phyloP scores from a whole-genome alignment of 2,888 invertebrate species.

The Eledone cirrhosa region DNA sequence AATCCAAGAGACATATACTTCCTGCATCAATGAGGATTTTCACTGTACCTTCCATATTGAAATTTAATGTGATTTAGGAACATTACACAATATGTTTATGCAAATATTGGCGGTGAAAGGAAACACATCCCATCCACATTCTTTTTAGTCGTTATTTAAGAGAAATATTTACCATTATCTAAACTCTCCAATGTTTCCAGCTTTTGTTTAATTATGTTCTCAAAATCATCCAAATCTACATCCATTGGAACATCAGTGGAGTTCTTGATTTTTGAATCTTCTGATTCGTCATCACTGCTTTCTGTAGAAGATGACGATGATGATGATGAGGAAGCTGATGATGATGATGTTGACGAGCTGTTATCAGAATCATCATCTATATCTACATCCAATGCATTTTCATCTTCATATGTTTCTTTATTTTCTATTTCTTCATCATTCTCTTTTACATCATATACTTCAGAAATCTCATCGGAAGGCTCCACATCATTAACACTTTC shows the following conservation, averaged over 20 bases:
- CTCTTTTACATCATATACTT: slow-evolving; percentile 31
- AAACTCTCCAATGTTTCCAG: slow-evolving; percentile 34
- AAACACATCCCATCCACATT: background rate
- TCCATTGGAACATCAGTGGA: slow-evolving; percentile 18
- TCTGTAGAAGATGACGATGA: slow-evolving; percentile 11
- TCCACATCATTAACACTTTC: slow-evolving; percentile 30
- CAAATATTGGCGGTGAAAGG: no score
- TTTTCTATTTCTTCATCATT: slow-evolving; percentile 32
- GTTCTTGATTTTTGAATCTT: slow-evolving; percentile 15
- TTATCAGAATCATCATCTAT: slow-evolving; percentile 33
- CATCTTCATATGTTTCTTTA: slow-evolving; percentile 25
- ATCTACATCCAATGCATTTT: slow-evolving; percentile 33
- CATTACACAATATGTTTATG: no score
- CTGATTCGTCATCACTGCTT: slow-evolving; percentile 15
- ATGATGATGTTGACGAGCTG: slow-evolving; percentile 2
- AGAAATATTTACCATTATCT: slow-evolving; percentile 33
- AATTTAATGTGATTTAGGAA: no score
- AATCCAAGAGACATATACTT: no score
- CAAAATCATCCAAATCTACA: slow-evolving; percentile 54
- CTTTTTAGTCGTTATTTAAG: background rate
- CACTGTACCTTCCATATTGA: no score
- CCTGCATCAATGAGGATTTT: no score
- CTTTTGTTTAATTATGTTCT: slow-evolving; percentile 60
- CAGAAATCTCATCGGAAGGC: slow-evolving; percentile 35
- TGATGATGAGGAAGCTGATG: background rate